Base-by-base conservation (phyloP, 2,888 invertebrate species). In the Colostygia pectinataria region DNA sequence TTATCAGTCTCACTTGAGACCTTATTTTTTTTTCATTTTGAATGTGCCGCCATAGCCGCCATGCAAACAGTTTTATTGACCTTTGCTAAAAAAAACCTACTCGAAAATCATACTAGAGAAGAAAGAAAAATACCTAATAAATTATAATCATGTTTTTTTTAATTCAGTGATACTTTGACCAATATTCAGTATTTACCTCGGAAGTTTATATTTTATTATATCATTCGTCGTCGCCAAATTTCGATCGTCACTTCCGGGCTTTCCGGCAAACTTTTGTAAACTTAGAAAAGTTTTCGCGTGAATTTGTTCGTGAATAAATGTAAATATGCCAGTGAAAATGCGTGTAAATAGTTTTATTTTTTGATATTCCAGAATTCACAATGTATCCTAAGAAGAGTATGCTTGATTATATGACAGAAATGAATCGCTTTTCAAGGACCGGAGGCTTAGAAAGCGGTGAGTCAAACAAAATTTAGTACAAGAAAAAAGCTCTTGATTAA, bases 351-450 rank as follows among this genome's bases (percentile, higher is more conserved):
- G 31, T 53, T 45, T 44, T 55, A 24, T 54, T 24, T 66, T 33
- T 53, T 60, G 14, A 47, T 51, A 57, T 68, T 68, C 58, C 68
- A 71, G 68, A 57, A 43, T 45, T 14, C 4, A 66, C 59, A 50
- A 86, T 86, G 86, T 77, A 74, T 55, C 80, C 82, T 10, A 65
- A 74, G 1, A 83, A 75, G 61, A 71, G 63, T 53, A 66, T 68
- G 63, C 43, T 63, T 9, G 68, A 82, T 46, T 80, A 76, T 47
- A 70, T 74, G 65, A 63, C 51, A 23, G 85, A 85, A 65, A 71
- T 82, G 25, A 72, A 77, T 41, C 65, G 80, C 12, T 79, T 83
- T 43, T 68, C 78, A 4, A 74, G 61, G 53, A 57, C 51, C 3
- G 37, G 6, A 2, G 29, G 41, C 3, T 6, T 20, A 4, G 77